Evolutionary conservation across 1,140 invertebrate species (phyloP), one percentile per base, ranked within the genome.

Genomic region (Diabrotica virgifera): DNA sequence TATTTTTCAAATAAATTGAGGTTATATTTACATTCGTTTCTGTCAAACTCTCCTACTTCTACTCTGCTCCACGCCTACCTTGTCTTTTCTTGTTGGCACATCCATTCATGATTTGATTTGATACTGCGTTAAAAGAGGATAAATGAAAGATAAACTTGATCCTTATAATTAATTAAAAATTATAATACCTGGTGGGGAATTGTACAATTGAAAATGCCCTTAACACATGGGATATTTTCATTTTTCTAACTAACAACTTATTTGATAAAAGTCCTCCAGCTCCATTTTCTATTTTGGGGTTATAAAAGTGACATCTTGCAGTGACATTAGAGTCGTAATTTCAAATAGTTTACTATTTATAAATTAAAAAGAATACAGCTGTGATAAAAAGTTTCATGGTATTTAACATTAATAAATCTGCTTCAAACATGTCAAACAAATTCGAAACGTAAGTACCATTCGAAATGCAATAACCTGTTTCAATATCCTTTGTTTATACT

Each of bases 401-500:
- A 64, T 69, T 67, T 63, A 69, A 64, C 56, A 67, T 68, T 64
- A 68, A 70, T 67, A 61, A 67, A 36, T 64, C 38, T 10, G 36
- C 56, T 59, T 13, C 14, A 57, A 81, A 72, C 53, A 86, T 87
- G 85, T 85, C 86, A 68, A 86, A 85, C 79, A 87, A 87, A 84
- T 87, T 83, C 67, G 85, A 86, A 65, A 81, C 84, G 85, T 87
- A 84, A 83, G 85, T 75, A 56, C 38, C 12, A 60, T 13, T 50
- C 12, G 38, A 11, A n/a, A n/a, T 63, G 46, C 13, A 57, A 59
- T 65, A 8, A 40, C 6, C 11, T 59, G 6, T 53, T 59, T 53
- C 36, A 12, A n/a, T 14, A 11, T 56, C n/a, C 24, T 46, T 46
- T 46, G 40, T 46, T 46, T 46, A 46, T 59, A 60, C 14, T 58